Percentiles rank a stretch among this genome's conserved stretches.
Evolutionary conservation across 2,888 invertebrate species (phyloP).

Genomic region (Scotopteryx bipunctaria): DNA sequence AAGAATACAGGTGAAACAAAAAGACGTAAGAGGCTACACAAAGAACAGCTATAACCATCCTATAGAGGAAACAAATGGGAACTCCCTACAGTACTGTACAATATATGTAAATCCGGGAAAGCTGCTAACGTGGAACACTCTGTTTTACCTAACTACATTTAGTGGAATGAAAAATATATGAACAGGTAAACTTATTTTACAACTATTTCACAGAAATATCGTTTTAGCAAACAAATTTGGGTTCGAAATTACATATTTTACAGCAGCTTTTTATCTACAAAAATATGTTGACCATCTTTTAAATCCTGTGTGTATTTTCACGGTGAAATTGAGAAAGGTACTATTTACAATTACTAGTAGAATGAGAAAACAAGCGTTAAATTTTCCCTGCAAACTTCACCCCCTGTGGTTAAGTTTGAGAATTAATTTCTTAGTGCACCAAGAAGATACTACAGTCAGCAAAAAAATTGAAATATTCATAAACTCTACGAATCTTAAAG

Average conservation of each 20-base stretch:
- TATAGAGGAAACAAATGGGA: constrained; percentile 18
- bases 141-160: constrained; percentile 10
- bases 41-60: constrained; percentile 17
- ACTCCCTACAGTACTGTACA: constrained; percentile 16
- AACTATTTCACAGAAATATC: background rate
- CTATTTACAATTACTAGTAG: background rate
- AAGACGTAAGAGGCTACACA: constrained; percentile 18
- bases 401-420: background rate
- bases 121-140: constrained; percentile 14
- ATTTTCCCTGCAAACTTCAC: background rate
- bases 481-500: too few species aligned
- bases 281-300: too few species aligned
- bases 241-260: too few species aligned
- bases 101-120: constrained; percentile 23
- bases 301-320: background rate
- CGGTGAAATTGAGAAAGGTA: background rate
- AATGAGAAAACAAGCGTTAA: background rate
- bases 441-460: too few species aligned
- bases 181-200: background rate
- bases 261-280: too few species aligned
- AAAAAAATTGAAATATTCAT: too few species aligned
- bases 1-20: constrained; percentile 13
- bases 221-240: too few species aligned
- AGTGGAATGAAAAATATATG: constrained; percentile 3
- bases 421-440: too few species aligned